These are phyloP conservation scores for Tenualosa ilisha DNA, from an alignment of 2,797 vertebrate species.

Conservation along the genomic window DNA sequence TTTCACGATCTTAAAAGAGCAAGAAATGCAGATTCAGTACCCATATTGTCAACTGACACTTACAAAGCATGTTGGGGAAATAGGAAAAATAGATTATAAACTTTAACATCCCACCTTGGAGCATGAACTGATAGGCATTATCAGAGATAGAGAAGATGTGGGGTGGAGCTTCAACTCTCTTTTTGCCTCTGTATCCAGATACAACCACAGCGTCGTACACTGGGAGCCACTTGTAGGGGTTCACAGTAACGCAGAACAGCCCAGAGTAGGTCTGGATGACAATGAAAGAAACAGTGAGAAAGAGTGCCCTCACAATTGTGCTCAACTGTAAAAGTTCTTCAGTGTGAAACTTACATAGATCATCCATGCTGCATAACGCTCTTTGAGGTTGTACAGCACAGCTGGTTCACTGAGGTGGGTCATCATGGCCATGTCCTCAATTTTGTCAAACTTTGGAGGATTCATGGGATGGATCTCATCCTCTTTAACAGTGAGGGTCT, in stretches of 20 bases:
- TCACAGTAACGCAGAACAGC: slow-evolving; percentile 86
- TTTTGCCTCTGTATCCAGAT: slow-evolving; percentile 82
- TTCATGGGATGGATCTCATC: slow-evolving; percentile 70
- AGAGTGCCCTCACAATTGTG: no score
- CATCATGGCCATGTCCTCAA: slow-evolving; percentile 64
- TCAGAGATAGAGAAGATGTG: slow-evolving; percentile 93
- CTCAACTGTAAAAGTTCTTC: no score
- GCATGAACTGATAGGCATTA: slow-evolving; percentile 83
- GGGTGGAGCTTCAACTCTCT: slow-evolving; percentile 85
- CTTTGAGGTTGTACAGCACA: slow-evolving; percentile 94
- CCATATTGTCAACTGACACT: neutral
- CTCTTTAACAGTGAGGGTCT: slow-evolving; percentile 67
- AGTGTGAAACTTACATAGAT: slow-evolving; percentile 69
- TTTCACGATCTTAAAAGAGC: slow-evolving; percentile 73
- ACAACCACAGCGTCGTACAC: slow-evolving; percentile 83
- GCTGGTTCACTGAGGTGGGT: slow-evolving; percentile 80
- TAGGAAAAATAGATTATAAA: neutral
- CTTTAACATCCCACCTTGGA: slow-evolving; percentile 61
- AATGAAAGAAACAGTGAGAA: no score
- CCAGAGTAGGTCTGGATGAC: slow-evolving; percentile 81
- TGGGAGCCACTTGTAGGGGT: slow-evolving; percentile 88
- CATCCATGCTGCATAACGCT: slow-evolving; percentile 93
- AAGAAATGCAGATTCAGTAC: neutral
- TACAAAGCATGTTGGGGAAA: neutral
- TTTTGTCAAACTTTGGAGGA: slow-evolving; percentile 29